These are phyloP conservation scores for Theretra japonica DNA, from an alignment of 2,888 invertebrate genomes.

Conservation along the genomic window DNA sequence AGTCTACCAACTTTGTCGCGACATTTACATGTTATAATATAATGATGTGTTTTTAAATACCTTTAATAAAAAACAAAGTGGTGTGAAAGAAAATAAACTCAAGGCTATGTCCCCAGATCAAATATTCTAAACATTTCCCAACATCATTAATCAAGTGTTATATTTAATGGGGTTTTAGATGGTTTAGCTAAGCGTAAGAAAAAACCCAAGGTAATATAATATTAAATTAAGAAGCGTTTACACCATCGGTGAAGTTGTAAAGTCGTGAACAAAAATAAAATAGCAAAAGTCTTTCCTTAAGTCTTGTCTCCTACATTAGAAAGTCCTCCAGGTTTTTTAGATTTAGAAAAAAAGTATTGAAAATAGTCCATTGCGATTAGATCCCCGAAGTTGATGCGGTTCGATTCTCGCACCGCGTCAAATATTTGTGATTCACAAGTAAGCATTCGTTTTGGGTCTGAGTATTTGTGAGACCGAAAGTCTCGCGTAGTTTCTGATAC, in stretches of 20 bases:
- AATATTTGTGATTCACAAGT: no score
- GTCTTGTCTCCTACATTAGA: no score
- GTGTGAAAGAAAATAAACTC: neutral
- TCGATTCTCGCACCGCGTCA: no score
- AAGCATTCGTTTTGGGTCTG: no score
- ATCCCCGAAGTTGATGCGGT: no score
- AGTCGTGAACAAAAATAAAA: no score
- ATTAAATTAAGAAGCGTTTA: neutral
- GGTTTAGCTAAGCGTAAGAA: neutral
- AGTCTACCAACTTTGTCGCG: neutral
- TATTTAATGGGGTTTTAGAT: slow-evolving; percentile 1
- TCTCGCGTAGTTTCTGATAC: no score
- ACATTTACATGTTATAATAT: neutral
- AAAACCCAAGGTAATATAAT: slow-evolving; percentile 4
- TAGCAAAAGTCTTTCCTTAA: no score
- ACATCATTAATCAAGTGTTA: slow-evolving; percentile 28
- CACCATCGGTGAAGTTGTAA: neutral
- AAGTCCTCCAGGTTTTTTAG: no score
- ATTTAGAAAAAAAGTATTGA: no score
- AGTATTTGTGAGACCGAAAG: no score
- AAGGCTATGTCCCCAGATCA: slow-evolving; percentile 4
- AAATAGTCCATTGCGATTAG: no score
- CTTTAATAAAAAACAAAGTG: neutral
- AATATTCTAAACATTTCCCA: slow-evolving; percentile 2
- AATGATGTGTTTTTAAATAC: neutral